A percentile compares a stretch with the other conserved stretches of the same genome.
phyloP scores from a whole-genome alignment of 2,888 invertebrate species.

The Epinotia ramella region DNA sequence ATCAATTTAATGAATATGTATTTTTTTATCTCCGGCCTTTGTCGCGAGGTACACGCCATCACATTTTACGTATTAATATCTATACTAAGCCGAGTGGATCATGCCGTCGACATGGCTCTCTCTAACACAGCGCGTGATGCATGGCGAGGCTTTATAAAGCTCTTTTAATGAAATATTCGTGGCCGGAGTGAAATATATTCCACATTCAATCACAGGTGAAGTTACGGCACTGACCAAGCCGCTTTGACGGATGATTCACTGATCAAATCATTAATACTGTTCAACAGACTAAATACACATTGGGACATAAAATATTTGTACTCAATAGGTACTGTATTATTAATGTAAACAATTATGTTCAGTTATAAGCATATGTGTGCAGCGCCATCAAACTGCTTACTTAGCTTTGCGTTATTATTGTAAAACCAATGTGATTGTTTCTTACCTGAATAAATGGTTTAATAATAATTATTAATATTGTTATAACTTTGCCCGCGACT shows the following conservation, averaged over 20 bases:
- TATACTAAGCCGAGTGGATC: conserved; percentile 79
- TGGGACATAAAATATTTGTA: not conserved
- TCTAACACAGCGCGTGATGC: conserved; percentile 77
- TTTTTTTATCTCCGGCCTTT: conserved; percentile 53
- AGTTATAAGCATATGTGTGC: too few relatives aligned
- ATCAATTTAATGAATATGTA: conserved; percentile 47
- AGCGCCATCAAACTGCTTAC: too few relatives aligned
- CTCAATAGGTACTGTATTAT: not conserved
- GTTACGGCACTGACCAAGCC: conserved; percentile 61
- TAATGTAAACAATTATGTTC: too few relatives aligned
- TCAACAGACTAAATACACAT: conserved; percentile 6
- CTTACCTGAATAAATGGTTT: too few relatives aligned
- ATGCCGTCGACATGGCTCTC: conserved; percentile 72
- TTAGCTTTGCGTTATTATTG: too few relatives aligned
- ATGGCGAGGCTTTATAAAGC: conserved; percentile 73
- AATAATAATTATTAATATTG: too few relatives aligned
- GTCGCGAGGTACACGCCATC: conserved; percentile 62
- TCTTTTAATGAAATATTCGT: conserved; percentile 82
- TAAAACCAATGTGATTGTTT: too few relatives aligned
- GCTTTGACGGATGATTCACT: conserved; percentile 49
- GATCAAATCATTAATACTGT: conserved; percentile 35
- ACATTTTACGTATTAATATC: conserved; percentile 75
- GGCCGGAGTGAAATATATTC: conserved; percentile 74
- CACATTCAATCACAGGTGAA: conserved; percentile 78
- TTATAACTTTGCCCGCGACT: too few relatives aligned